A percentile compares a stretch with the other conserved stretches of the same genome.
Evolutionary conservation across 53 echinoderm and acorn worm genomes (phyloP).

Genomic region (Henricia sp.): DNA sequence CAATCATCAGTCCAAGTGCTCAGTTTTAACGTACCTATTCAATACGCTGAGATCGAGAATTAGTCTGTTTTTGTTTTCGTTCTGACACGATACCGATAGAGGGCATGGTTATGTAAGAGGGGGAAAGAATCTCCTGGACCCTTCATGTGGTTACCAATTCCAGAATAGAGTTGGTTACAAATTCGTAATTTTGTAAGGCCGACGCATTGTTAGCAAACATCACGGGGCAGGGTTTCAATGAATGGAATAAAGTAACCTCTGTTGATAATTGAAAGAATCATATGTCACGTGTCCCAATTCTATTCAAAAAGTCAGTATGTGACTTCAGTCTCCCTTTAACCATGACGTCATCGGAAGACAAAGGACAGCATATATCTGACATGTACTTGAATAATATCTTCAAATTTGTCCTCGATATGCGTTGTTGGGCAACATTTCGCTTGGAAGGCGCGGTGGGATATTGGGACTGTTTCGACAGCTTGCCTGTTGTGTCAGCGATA

Average conservation of each 20-base stretch:
- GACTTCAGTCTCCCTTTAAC: neutral
- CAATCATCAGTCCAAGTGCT: neutral
- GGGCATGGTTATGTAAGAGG: conserved; percentile 3
- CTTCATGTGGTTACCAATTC: neutral
- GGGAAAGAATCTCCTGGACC: neutral
- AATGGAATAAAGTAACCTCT: neutral
- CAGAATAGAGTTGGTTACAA: neutral
- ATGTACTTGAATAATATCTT: conserved; percentile 1
- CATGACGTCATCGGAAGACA: neutral
- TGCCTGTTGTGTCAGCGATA: too few relatives aligned
- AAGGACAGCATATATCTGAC: neutral
- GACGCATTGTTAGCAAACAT: conserved; percentile 10
- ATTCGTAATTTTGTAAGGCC: neutral
- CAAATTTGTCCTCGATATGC: neutral
- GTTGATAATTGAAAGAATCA: conserved; percentile 11
- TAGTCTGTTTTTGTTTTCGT: neutral
- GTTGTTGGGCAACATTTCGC: too few relatives aligned
- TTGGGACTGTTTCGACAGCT: too few relatives aligned
- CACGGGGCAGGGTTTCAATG: neutral
- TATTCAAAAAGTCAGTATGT: conserved; percentile 1
- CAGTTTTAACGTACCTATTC: neutral
- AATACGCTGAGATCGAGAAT: conserved; percentile 16
- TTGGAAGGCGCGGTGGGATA: too few relatives aligned
- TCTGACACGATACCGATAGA: neutral
- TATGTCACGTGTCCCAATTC: neutral